Conservation (phyloP, 2,113 vertebrate species). For the Cricetomys ansorgei region DNA sequence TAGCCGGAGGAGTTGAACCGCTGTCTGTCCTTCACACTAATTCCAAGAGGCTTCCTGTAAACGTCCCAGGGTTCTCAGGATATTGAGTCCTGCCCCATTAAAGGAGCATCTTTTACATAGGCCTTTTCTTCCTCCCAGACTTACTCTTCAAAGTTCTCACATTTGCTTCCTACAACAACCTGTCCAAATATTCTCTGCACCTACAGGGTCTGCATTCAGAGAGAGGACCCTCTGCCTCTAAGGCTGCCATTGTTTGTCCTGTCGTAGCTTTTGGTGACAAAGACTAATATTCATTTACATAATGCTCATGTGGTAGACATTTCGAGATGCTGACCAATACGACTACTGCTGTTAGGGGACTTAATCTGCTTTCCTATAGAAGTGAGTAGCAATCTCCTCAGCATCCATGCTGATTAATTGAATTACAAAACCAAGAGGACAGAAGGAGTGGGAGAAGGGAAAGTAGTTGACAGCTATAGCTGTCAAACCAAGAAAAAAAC, state of each 20-base stretch:
- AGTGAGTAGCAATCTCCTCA: background rate
- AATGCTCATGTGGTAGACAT: slow-evolving; percentile 15
- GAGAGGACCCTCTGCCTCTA: background rate
- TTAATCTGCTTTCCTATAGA: slow-evolving; percentile 44
- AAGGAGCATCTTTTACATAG: background rate
- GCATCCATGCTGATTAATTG: background rate
- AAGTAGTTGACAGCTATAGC: background rate
- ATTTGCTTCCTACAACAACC: background rate
- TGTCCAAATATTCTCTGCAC: background rate
- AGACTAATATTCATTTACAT: background rate
- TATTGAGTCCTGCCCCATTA: background rate
- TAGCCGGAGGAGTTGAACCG: background rate
- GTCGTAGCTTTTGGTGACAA: background rate
- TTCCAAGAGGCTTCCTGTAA: background rate
- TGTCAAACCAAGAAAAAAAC: background rate
- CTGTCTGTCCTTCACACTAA: background rate
- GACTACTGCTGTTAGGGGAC: background rate
- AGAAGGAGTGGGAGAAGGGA: too few species aligned
- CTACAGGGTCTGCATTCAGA: background rate
- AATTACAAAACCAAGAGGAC: background rate
- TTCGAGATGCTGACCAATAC: background rate
- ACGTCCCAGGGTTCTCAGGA: background rate
- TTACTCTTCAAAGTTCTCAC: background rate
- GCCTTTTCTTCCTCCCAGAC: background rate
- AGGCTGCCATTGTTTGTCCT: background rate